Evolutionary conservation across 2,797 vertebrate genomes (phyloP).

Genomic region (Channallabes apus): DNA sequence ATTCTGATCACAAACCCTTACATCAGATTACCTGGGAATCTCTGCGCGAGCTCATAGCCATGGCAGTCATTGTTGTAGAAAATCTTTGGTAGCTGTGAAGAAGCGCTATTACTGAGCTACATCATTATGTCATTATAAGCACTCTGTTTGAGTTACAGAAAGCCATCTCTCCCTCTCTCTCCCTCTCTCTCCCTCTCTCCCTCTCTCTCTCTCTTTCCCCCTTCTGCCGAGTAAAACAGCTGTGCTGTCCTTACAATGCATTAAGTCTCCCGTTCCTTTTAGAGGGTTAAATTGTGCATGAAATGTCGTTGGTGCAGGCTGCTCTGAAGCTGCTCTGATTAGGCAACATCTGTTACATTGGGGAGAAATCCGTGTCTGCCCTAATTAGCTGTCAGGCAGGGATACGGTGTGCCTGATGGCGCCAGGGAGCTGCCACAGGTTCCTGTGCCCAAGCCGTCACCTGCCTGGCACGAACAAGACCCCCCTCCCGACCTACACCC

Average conservation of each 20-base stretch:
- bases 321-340: constrained; percentile 99
- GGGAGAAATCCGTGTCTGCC: constrained; percentile 99
- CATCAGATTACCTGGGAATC: neutral
- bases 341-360: constrained; percentile 99
- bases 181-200: constrained; percentile 12
- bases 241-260: constrained; percentile 99
- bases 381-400: constrained; percentile 99
- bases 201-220: neutral
- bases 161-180: constrained; percentile 75
- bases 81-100: constrained; percentile 81
- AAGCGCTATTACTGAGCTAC: constrained; percentile 69
- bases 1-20: neutral
- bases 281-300: constrained; percentile 99
- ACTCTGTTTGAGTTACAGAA: constrained; percentile 99
- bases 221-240: constrained; percentile 98
- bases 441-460: constrained; percentile 94
- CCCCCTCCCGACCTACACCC: constrained; percentile 21
- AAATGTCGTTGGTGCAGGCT: constrained; percentile 99
- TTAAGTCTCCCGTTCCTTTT: constrained; percentile 99
- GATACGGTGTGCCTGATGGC: constrained; percentile 98
- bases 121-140: constrained; percentile 96
- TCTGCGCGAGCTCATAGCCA: neutral
- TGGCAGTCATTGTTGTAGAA: neutral
- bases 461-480: constrained; percentile 85
- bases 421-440: constrained; percentile 95